Percentiles rank a stretch among this genome's conserved stretches.
These are phyloP conservation scores for Hirtodrosophila alboralis DNA, from an alignment of 2,888 invertebrate genomes.

Conservation along the genomic window DNA sequence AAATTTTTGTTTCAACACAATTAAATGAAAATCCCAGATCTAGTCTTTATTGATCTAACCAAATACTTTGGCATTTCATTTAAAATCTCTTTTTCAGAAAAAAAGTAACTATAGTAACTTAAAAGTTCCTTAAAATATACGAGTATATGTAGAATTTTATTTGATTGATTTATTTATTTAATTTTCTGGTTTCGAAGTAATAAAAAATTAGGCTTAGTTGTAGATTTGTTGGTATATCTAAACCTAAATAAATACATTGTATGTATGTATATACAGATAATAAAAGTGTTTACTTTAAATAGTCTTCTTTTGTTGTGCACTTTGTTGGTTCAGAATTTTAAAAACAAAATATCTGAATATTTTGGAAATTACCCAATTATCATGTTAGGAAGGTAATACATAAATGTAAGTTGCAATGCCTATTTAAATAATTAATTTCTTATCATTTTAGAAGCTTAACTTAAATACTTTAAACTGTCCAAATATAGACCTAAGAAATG, in stretches of 20 bases:
- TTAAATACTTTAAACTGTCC: constrained; percentile 10
- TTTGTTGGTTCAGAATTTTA: constrained; percentile 52
- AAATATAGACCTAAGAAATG: constrained; percentile 16
- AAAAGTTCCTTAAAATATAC: too few relatives aligned
- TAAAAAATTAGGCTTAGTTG: constrained; percentile 48
- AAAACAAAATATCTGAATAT: constrained; percentile 39
- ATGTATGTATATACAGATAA: constrained; percentile 58
- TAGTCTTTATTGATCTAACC: too few relatives aligned
- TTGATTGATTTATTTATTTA: constrained; percentile 31
- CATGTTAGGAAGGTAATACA: constrained; percentile 27
- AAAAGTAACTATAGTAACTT: too few relatives aligned
- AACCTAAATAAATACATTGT: constrained; percentile 50
- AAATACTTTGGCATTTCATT: too few relatives aligned
- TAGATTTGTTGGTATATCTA: constrained; percentile 58
- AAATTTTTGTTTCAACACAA: too few relatives aligned
- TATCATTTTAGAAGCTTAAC: constrained; percentile 22
- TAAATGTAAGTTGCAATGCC: constrained; percentile 23
- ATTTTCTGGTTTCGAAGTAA: constrained; percentile 42
- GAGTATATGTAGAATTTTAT: constrained; percentile 3
- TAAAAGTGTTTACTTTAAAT: constrained; percentile 59
- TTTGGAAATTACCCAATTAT: constrained; percentile 36
- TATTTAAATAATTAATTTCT: constrained; percentile 24
- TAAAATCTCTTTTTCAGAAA: too few relatives aligned
- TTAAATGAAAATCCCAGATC: too few relatives aligned
- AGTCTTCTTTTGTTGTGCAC: constrained; percentile 64